Evolutionary conservation across 2,888 invertebrate species (phyloP).

Genomic region (Ochlodes sylvanus): DNA sequence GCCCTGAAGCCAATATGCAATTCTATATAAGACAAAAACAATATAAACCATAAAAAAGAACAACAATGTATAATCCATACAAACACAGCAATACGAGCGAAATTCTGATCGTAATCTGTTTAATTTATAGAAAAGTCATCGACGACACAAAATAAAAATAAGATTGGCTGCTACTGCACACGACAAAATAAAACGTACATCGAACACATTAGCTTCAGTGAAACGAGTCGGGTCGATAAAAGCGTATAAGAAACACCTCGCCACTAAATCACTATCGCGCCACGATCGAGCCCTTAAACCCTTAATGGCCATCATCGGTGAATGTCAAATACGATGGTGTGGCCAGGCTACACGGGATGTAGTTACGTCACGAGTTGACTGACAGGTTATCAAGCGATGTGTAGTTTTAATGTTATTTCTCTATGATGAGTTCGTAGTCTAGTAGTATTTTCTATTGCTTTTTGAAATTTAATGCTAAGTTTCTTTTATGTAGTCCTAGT

Average conservation of each 20-base stretch:
- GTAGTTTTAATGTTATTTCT: too few relatives aligned
- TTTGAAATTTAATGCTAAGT: too few relatives aligned
- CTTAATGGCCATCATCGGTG: constrained; percentile 53
- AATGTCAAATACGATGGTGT: constrained; percentile 50
- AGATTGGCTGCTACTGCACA: constrained; percentile 21
- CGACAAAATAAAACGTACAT: constrained; percentile 31
- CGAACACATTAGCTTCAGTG: constrained; percentile 43
- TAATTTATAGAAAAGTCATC: constrained; percentile 21
- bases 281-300: constrained; percentile 48
- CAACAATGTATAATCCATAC: not conserved
- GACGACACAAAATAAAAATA: constrained; percentile 13
- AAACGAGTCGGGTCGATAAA: constrained; percentile 42
- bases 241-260: constrained; percentile 42
- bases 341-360: constrained; percentile 11
- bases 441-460: too few relatives aligned
- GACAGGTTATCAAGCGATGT: not conserved
- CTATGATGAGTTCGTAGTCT: too few relatives aligned
- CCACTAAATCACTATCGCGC: constrained; percentile 45
- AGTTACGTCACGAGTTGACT: not conserved
- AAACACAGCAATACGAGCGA: not conserved
- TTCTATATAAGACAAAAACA: not conserved
- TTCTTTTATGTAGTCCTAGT: too few relatives aligned
- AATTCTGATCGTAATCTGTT: constrained; percentile 24
- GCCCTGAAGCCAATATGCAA: not conserved
- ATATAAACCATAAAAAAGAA: not conserved